A percentile compares a stretch with the other conserved stretches of the same genome.
These are phyloP conservation scores for Sebastes cheni DNA, from an alignment of 2,797 vertebrate genomes.

Conservation along the genomic window DNA sequence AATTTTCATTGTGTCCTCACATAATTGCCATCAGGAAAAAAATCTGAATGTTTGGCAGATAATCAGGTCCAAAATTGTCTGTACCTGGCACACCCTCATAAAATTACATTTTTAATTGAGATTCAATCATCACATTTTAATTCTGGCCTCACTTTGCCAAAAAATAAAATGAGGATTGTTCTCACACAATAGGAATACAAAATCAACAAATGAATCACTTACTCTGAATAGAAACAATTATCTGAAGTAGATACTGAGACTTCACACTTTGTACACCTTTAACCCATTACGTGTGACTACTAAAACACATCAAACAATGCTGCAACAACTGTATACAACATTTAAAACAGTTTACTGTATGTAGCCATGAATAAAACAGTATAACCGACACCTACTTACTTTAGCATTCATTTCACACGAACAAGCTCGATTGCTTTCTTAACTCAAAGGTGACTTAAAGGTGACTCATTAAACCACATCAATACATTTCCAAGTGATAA, in stretches of 20 bases:
- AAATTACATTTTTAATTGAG: not conserved
- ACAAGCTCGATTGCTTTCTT: not conserved
- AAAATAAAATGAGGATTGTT: not conserved
- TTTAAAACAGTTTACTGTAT: not conserved
- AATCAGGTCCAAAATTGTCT: not conserved
- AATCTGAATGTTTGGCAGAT: not conserved
- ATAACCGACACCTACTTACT: not conserved
- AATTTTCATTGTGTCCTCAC: not conserved
- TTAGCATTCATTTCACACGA: not conserved
- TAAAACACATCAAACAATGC: not conserved
- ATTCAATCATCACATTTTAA: not conserved
- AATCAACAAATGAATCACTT: not conserved
- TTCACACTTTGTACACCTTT: not conserved
- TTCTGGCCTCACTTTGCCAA: not conserved
- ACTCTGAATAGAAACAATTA: not conserved
- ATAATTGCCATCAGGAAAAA: not conserved
- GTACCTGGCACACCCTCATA: not conserved
- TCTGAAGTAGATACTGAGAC: not conserved
- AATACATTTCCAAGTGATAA: slow-evolving; percentile 15
- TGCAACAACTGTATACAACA: not conserved
- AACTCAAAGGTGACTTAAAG: not conserved
- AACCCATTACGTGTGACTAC: not conserved
- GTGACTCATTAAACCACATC: slow-evolving; percentile 6
- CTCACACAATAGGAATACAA: not conserved
- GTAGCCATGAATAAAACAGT: not conserved